Conservation (phyloP, 2,888 invertebrate genomes). For the Andrena trimmerana region DNA sequence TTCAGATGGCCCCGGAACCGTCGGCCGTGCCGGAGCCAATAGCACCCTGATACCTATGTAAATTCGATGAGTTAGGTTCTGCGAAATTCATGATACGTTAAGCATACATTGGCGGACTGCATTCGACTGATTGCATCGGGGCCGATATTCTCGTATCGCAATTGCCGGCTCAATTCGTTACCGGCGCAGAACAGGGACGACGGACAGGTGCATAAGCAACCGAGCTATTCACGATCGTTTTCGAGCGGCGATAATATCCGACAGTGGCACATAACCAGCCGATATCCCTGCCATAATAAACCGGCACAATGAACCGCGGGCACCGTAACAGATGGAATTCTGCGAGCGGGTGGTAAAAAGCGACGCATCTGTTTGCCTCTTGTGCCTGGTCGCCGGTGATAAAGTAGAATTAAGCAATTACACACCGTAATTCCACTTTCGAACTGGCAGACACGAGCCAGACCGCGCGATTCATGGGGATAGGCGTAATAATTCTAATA, state of each 20-base stretch:
- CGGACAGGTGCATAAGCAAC: conserved; percentile 57
- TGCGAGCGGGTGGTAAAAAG: conserved; percentile 1
- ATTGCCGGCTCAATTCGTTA: conserved; percentile 63
- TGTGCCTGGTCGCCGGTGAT: neutral
- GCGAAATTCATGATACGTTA: conserved; percentile 67
- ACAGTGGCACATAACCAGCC: conserved; percentile 22
- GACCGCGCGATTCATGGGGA: neutral
- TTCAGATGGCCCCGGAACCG: too few species aligned
- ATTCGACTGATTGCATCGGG: conserved; percentile 63
- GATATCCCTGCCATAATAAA: conserved; percentile 39
- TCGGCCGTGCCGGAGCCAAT: neutral
- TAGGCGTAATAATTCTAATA: neutral
- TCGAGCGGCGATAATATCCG: conserved; percentile 45
- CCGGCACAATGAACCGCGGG: conserved; percentile 18
- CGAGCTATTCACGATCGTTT: conserved; percentile 60
- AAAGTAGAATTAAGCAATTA: neutral
- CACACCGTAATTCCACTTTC: neutral
- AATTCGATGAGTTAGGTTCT: conserved; percentile 47
- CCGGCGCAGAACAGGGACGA: conserved; percentile 42
- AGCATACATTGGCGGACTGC: conserved; percentile 56
- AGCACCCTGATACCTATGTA: conserved; percentile 24
- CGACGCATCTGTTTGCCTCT: conserved; percentile 32
- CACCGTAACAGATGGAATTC: conserved; percentile 31
- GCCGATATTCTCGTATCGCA: conserved; percentile 53
- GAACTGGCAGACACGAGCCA: neutral